Percentiles rank a stretch among this genome's conserved stretches.
Conservation (phyloP, 2,797 vertebrate species). For the Corythornis leucogaster region DNA sequence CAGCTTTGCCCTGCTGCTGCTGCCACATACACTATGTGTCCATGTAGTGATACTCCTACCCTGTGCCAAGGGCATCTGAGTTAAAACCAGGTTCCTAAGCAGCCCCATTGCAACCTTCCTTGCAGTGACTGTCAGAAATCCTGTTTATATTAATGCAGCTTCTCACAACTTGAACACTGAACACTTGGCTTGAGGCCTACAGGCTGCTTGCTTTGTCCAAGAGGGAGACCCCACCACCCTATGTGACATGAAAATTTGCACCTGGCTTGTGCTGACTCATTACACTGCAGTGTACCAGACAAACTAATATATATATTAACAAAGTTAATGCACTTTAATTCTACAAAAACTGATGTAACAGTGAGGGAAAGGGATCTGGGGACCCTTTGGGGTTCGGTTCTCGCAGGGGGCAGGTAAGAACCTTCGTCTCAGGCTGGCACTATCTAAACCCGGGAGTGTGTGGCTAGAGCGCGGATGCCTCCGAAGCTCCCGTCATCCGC, state of each 20-base stretch:
- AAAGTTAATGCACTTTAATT: background rate
- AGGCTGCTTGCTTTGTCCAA: background rate
- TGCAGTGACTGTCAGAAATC: background rate
- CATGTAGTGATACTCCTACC: background rate
- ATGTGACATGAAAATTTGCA: background rate
- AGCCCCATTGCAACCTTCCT: background rate
- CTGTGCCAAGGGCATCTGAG: background rate
- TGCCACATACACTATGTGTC: too few species aligned
- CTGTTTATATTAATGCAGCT: fast-evolving
- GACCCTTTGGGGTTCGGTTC: fast-evolving
- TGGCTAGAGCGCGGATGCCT: background rate
- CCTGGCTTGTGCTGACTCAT: fast-evolving
- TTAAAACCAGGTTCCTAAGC: background rate
- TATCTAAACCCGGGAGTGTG: too few species aligned
- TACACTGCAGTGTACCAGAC: background rate
- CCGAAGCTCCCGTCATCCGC: background rate
- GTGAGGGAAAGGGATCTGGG: background rate
- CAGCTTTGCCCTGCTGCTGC: background rate
- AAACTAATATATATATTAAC: background rate
- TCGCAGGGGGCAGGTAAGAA: background rate
- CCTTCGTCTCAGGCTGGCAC: too few species aligned
- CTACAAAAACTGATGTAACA: fast-evolving
- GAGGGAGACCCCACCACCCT: fast-evolving
- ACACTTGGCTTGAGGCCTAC: fast-evolving
- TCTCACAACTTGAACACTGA: fast-evolving